Base-by-base conservation (phyloP, 2,797 vertebrate genomes). In the Sebastiscus tertius region DNA sequence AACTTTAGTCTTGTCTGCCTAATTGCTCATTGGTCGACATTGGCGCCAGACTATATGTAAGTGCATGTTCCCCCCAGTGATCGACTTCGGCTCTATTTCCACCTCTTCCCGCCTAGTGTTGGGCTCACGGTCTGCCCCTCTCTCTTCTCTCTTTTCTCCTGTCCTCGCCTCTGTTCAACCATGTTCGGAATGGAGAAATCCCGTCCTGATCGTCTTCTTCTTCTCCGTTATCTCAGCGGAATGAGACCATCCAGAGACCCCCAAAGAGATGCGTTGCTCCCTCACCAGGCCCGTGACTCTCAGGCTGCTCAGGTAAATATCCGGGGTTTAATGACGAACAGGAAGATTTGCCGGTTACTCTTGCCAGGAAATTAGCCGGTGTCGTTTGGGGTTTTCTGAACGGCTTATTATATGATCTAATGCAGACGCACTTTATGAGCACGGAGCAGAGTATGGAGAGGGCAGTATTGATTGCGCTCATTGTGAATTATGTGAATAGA, bases 21-120 rank as follows among this genome's bases (percentile, higher is more conserved):
- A 97, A 97, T 97, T 97, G 95, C 95, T 97, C 94, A 95, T 96
- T 96, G 96, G 95, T 90, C 95, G 94, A 95, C 94, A 96, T 92
- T 96, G 93, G 86, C 86, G 87, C 92, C 89, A 87, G 87, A 91
- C 89, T 94, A 92, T 92, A 94, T 95, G 92, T 92, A 94, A 95
- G 93, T 93, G 91, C 89, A 93, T 84, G 90, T 89, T 93, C 88
- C 92, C 89, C 80, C 36, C 85, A 91, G 90, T 93, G 91, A 93
- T 91, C 73, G 86, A 90, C 91, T 94, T 88, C 54, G 52, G 88
- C 90, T 94, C 88, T 77, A 72, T 91, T 92, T 94, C 83, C 77
- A 90, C 89, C 91, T 87, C 90, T 90, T 93, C 89, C 90, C 83
- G 67, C 85, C 86, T 82, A 79, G 90, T 89, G 77, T 89, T 88